A percentile compares a stretch with the other conserved stretches of the same genome.
These are phyloP conservation scores for Amphiprion clarkii DNA, from an alignment of 2,797 vertebrate species.

Conservation along the genomic window DNA sequence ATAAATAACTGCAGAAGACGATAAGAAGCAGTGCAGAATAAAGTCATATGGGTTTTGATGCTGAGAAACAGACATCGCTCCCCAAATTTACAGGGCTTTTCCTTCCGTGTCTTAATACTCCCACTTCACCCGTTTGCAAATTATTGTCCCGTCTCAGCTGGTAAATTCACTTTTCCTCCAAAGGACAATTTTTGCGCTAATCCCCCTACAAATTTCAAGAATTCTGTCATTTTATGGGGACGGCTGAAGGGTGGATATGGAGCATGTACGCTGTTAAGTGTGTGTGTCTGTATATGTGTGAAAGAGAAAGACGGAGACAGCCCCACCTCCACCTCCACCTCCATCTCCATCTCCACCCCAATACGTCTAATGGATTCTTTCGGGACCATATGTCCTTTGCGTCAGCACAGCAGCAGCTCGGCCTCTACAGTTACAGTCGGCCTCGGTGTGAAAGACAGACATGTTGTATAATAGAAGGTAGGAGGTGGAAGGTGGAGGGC, in stretches of 20 bases:
- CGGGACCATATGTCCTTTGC: conserved; percentile 83
- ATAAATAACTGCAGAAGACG: conserved; percentile 13
- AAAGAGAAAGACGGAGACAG: conserved; percentile 21
- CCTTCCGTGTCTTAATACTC: conserved; percentile 61
- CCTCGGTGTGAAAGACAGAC: conserved; percentile 82
- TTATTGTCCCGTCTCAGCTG: conserved; percentile 64
- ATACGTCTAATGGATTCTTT: conserved; percentile 79
- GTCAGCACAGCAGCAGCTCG: conserved; percentile 74
- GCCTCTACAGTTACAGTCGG: conserved; percentile 83
- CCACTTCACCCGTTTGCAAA: conserved; percentile 55
- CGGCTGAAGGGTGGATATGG: conserved; percentile 27
- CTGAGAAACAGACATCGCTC: conserved; percentile 35
- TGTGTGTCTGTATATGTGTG: conserved; percentile 33
- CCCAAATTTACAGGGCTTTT: conserved; percentile 52
- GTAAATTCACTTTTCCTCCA: conserved; percentile 64
- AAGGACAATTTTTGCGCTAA: conserved; percentile 45
- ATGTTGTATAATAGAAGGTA: conserved; percentile 80
- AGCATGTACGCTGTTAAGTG: conserved; percentile 13
- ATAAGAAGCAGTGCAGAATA: conserved; percentile 8
- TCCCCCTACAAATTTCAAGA: conserved; percentile 52
- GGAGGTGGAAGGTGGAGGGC: conserved; percentile 62
- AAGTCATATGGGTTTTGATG: conserved; percentile 16
- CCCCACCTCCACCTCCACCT: conserved; percentile 14
- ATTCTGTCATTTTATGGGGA: conserved; percentile 63
- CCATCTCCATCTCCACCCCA: neutral